These are phyloP conservation scores for Malaclemys terrapin DNA, from an alignment of 2,113 vertebrate species.

Conservation along the genomic window DNA sequence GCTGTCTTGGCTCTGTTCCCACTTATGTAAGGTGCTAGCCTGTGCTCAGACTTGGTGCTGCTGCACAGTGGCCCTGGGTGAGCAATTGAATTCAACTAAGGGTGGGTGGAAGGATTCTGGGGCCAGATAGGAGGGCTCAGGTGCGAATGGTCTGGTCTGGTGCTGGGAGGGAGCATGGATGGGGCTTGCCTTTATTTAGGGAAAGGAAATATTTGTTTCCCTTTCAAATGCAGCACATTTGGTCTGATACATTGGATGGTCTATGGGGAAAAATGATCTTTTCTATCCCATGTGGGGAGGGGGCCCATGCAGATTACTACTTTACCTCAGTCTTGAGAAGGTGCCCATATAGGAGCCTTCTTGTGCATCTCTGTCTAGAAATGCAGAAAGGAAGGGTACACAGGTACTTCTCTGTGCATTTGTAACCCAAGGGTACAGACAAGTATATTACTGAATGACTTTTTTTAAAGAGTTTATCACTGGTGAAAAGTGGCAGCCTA, in stretches of 20 bases:
- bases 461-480: neutral
- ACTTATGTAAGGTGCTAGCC: constrained; percentile 56
- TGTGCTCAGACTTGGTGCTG: neutral
- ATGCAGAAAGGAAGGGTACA: neutral
- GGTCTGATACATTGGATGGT: neutral
- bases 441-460: neutral
- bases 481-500: no score
- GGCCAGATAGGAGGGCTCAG: neutral
- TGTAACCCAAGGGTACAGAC: neutral
- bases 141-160: neutral
- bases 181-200: neutral
- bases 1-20: constrained; percentile 43
- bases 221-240: neutral
- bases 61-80: neutral
- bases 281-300: neutral
- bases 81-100: neutral
- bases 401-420: neutral
- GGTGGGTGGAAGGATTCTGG: neutral
- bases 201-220: neutral
- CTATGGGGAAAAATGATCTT: neutral
- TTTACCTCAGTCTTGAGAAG: neutral
- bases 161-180: neutral
- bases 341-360: neutral
- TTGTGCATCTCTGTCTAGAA: neutral
- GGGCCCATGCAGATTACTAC: neutral